A percentile compares a stretch with the other conserved stretches of the same genome.
Evolutionary conservation across 1,140 invertebrate genomes (phyloP).

Genomic region (Pseudomyrmex flavicornis): DNA sequence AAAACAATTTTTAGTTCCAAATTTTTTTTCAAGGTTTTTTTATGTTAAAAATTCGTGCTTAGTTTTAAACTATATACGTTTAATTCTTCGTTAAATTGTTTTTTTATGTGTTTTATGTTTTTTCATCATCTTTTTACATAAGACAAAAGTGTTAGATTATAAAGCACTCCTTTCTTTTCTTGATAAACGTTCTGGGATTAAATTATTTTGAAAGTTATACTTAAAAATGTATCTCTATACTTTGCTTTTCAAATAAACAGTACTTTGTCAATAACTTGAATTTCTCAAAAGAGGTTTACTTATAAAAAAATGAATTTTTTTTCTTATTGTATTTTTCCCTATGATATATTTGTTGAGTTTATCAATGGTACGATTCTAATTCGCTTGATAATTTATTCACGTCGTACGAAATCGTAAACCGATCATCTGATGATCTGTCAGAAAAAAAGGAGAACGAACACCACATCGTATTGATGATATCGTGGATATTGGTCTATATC

Average conservation of each 20-base stretch:
- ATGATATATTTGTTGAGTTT: background rate
- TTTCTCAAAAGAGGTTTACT: background rate
- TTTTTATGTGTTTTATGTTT: too few species aligned
- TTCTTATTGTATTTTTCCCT: background rate
- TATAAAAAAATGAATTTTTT: background rate
- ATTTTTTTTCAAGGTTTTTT: too few species aligned
- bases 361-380: constrained; percentile 13
- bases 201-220: background rate
- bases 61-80: too few species aligned
- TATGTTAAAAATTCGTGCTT: too few species aligned
- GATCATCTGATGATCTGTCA: constrained; percentile 51
- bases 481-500: constrained; percentile 3
- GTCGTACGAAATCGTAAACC: constrained; percentile 16
- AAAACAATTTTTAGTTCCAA: too few species aligned
- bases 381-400: constrained; percentile 18
- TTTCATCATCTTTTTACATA: too few species aligned
- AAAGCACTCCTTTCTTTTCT: too few species aligned
- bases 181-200: too few species aligned
- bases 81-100: too few species aligned
- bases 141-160: too few species aligned
- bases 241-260: background rate
- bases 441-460: constrained; percentile 46
- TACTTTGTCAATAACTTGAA: background rate
- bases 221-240: background rate
- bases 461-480: too few species aligned